These are phyloP conservation scores for Beroe ovata DNA, from an alignment of 37 sponge, comb jelly and placozoan species.

Conservation along the genomic window DNA sequence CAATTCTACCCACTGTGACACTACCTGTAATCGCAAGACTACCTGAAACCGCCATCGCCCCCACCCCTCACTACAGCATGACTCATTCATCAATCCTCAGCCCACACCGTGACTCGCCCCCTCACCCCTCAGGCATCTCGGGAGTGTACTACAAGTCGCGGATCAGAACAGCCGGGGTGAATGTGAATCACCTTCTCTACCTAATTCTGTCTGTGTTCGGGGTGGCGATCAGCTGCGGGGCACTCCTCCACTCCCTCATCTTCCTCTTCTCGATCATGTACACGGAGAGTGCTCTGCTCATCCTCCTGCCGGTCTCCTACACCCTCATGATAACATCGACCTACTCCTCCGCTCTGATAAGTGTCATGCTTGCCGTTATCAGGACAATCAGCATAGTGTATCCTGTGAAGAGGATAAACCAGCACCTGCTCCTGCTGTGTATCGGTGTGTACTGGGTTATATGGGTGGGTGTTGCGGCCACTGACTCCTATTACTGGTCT, in stretches of 20 bases:
- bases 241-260: constrained; percentile 58
- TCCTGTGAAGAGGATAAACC: constrained; percentile 26
- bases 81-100: too few relatives aligned
- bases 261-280: constrained; percentile 42
- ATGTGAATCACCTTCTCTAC: constrained; percentile 51
- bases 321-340: constrained; percentile 31
- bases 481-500: neutral
- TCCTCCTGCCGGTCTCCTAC: constrained; percentile 56
- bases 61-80: too few relatives aligned
- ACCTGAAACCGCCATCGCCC: too few relatives aligned
- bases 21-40: too few relatives aligned
- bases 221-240: neutral
- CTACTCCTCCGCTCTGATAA: constrained; percentile 45
- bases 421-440: neutral
- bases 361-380: constrained; percentile 32
- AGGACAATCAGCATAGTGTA: constrained; percentile 15
- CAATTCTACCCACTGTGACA: too few relatives aligned
- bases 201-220: constrained; percentile 20
- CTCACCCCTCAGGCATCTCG: constrained; percentile 30
- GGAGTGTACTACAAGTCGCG: neutral
- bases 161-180: neutral
- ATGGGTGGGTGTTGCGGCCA: neutral
- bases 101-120: too few relatives aligned
- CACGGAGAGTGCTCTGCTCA: neutral
- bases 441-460: neutral